phyloP scores from a whole-genome alignment of 2,888 invertebrate genomes.

The Bimastos eiseni region DNA sequence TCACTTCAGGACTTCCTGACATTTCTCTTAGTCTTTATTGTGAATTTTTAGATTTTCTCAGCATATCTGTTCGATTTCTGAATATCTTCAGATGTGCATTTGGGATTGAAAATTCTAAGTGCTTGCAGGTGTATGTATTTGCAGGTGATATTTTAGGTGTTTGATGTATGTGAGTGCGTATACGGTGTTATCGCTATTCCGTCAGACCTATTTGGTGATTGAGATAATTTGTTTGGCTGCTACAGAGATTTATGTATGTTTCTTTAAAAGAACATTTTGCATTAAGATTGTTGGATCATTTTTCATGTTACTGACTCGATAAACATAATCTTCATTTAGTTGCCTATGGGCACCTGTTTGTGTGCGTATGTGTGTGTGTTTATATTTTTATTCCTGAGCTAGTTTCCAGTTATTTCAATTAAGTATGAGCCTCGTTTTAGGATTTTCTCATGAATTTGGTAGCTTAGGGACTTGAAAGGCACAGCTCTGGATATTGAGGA shows the following conservation, averaged over 20 bases:
- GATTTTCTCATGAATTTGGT: neutral
- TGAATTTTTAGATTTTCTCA: neutral
- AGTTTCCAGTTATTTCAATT: neutral
- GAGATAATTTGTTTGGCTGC: neutral
- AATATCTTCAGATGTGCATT: neutral
- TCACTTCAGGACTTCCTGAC: too few relatives aligned
- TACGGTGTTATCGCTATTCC: neutral
- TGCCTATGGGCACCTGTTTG: neutral
- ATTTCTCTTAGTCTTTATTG: too few relatives aligned
- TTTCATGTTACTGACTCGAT: neutral
- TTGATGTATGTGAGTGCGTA: neutral
- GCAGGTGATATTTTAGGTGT: too few relatives aligned
- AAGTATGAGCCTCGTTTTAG: neutral
- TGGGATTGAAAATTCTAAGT: neutral
- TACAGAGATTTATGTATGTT: neutral
- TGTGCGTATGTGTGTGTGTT: neutral
- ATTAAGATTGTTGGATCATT: neutral
- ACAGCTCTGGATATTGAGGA: neutral
- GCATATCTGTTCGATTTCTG: neutral
- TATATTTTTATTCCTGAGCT: neutral
- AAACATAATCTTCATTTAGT: neutral
- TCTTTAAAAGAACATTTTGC: neutral
- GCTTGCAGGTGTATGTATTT: neutral
- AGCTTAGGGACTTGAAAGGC: neutral
- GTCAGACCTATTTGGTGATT: neutral